These are phyloP conservation scores for Aegypius monachus DNA, from an alignment of 2,113 vertebrate species.

Conservation along the genomic window DNA sequence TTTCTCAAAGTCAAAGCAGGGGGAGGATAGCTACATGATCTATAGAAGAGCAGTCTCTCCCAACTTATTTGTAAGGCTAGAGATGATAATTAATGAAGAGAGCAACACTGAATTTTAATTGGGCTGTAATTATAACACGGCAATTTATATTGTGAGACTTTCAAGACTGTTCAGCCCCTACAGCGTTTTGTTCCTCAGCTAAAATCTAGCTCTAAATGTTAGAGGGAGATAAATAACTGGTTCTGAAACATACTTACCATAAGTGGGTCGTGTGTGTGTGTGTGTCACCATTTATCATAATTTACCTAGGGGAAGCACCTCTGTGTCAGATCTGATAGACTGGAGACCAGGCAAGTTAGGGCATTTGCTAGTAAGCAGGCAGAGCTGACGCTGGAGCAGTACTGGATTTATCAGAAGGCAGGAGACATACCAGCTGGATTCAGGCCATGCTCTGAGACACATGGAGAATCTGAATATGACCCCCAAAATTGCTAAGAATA, in stretches of 20 bases:
- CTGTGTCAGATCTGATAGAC: not conserved
- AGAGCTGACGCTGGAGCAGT: not conserved
- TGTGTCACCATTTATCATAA: not conserved
- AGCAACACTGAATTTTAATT: slow-evolving; percentile 51
- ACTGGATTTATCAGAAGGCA: not conserved
- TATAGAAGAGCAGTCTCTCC: not conserved
- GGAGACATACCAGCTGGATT: not conserved
- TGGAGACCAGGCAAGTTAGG: not conserved
- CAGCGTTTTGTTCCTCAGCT: not conserved
- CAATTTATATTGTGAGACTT: slow-evolving; percentile 27
- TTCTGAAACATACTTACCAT: not conserved
- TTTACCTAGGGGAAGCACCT: not conserved
- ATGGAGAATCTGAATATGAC: not conserved
- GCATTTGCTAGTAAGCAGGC: not conserved
- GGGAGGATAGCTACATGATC: not conserved
- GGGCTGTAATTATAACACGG: slow-evolving; percentile 30
- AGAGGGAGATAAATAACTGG: slow-evolving; percentile 10
- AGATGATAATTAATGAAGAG: slow-evolving; percentile 55
- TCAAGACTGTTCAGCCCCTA: slow-evolving; percentile 9
- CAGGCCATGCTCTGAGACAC: not conserved
- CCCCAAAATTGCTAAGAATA: not conserved
- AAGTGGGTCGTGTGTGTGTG: not conserved
- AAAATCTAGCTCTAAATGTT: not conserved
- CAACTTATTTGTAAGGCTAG: slow-evolving; percentile 1
- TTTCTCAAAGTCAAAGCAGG: not conserved